A percentile compares a stretch with the other conserved stretches of the same genome.
Evolutionary conservation across 1,140 invertebrate species (phyloP).

Genomic region (Calephelis nemesis): DNA sequence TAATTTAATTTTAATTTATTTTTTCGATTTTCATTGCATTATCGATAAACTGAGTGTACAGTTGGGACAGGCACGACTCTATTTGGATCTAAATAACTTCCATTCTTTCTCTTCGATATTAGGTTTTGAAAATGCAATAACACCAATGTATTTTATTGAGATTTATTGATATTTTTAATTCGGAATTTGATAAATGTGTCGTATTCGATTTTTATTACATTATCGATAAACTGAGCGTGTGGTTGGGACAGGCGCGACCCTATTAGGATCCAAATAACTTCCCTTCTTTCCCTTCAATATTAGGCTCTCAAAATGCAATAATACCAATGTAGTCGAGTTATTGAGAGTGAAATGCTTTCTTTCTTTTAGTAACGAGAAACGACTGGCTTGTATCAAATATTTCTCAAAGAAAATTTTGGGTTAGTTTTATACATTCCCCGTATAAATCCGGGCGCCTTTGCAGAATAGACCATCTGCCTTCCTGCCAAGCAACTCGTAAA

Average conservation of each 20-base stretch:
- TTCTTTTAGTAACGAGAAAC: neutral
- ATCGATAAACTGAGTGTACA: too few relatives aligned
- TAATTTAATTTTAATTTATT: too few relatives aligned
- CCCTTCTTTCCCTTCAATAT: neutral
- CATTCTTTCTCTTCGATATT: neutral
- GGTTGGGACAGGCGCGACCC: neutral
- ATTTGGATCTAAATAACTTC: conserved; percentile 6
- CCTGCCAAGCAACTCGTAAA: too few relatives aligned
- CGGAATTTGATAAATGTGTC: too few relatives aligned
- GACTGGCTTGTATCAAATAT: neutral
- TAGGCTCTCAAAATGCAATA: conserved; percentile 2
- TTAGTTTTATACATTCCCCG: too few relatives aligned
- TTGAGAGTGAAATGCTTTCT: neutral
- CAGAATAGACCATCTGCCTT: too few relatives aligned
- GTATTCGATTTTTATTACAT: too few relatives aligned
- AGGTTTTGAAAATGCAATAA: neutral
- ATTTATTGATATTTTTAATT: too few relatives aligned
- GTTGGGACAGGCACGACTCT: neutral
- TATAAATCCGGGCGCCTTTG: too few relatives aligned
- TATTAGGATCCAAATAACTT: conserved; percentile 6
- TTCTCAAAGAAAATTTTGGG: neutral
- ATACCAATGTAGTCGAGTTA: conserved; percentile 3
- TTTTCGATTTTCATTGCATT: too few relatives aligned
- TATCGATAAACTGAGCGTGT: too few relatives aligned
- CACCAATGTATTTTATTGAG: too few relatives aligned